Percentiles rank a stretch among this genome's conserved stretches.
Conservation (phyloP, 2,113 vertebrate species). For the Lophius piscatorius region DNA sequence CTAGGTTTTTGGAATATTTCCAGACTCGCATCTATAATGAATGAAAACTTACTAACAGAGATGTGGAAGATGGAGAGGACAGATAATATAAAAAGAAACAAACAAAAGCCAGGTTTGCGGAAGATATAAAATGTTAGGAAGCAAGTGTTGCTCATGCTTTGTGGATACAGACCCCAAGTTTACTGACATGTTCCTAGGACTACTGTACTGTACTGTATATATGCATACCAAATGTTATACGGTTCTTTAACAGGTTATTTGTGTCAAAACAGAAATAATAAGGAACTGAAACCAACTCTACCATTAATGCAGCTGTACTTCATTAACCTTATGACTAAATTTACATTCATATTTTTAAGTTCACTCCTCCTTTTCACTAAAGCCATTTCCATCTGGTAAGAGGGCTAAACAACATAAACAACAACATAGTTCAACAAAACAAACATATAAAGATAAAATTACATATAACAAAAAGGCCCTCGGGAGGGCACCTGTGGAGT, state of each 20-base stretch:
- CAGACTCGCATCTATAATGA: constrained; percentile 37
- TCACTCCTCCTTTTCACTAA: constrained; percentile 71
- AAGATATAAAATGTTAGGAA: constrained; percentile 79
- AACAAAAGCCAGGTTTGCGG: constrained; percentile 66
- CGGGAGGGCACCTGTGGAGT: constrained; percentile 59
- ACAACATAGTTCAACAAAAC: constrained; percentile 72
- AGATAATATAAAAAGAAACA: constrained; percentile 48
- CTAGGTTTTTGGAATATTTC: constrained; percentile 38
- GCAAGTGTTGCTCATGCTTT: constrained; percentile 83
- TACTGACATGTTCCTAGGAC: constrained; percentile 83
- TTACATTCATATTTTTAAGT: constrained; percentile 84
- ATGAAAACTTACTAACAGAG: constrained; percentile 35
- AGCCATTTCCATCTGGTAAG: constrained; percentile 74
- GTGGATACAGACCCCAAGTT: constrained; percentile 84
- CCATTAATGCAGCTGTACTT: constrained; percentile 80
- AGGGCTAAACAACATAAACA: constrained; percentile 78
- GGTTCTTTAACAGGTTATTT: constrained; percentile 80
- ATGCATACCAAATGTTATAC: constrained; percentile 83
- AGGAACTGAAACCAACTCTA: constrained; percentile 75
- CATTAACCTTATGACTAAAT: constrained; percentile 83
- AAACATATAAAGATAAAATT: constrained; percentile 71
- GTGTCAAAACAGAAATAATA: constrained; percentile 75
- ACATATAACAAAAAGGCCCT: constrained; percentile 57
- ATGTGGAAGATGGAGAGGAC: constrained; percentile 47
- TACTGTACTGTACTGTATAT: constrained; percentile 78